Percentiles rank a stretch among this genome's conserved stretches.
Conservation (phyloP, 2,797 vertebrate genomes). For the Acanthurus tractus region DNA sequence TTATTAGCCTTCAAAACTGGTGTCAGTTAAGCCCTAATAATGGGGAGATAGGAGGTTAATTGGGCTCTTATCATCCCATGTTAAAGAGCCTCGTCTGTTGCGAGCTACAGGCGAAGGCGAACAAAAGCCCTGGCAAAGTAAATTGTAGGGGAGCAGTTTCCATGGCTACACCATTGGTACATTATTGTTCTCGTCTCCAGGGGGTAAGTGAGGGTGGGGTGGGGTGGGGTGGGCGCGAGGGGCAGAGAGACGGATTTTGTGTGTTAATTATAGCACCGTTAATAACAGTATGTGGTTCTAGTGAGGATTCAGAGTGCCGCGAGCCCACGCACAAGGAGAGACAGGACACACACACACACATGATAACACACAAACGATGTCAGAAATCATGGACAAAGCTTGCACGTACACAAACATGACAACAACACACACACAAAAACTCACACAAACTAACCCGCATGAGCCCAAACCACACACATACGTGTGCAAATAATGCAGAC, state of each 20-base stretch:
- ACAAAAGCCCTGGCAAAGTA: conserved; percentile 72
- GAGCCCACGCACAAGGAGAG: conserved; percentile 40
- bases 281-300: conserved; percentile 73
- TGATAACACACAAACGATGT: neutral
- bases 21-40: conserved; percentile 37
- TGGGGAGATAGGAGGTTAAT: conserved; percentile 53
- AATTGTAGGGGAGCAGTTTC: conserved; percentile 81
- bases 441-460: neutral
- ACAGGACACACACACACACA: conserved; percentile 5
- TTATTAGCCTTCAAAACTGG: conserved; percentile 33
- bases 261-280: conserved; percentile 73
- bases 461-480: neutral
- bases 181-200: conserved; percentile 61
- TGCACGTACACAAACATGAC: neutral
- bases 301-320: conserved; percentile 37
- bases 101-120: conserved; percentile 56
- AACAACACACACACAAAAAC: neutral
- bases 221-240: neutral
- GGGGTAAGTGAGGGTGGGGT: conserved; percentile 41
- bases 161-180: conserved; percentile 78
- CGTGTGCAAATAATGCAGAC: no score
- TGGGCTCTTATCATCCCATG: conserved; percentile 44
- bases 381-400: neutral
- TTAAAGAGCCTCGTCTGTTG: conserved; percentile 50
- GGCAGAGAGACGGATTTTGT: conserved; percentile 57